These are phyloP conservation scores for Salpingus planirostris DNA, from an alignment of 2,888 invertebrate species.

Conservation along the genomic window DNA sequence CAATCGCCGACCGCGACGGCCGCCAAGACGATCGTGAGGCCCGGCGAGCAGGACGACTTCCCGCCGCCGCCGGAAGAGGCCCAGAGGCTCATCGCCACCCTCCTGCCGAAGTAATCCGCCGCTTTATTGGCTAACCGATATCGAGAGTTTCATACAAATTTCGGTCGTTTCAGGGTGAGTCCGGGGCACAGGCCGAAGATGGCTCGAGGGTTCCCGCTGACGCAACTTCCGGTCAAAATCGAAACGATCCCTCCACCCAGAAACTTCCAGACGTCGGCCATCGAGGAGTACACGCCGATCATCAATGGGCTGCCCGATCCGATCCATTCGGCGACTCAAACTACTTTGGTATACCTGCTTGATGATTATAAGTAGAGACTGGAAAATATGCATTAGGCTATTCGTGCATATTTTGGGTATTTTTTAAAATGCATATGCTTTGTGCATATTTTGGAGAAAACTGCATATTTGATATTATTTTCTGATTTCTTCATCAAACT, in stretches of 20 bases:
- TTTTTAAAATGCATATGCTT: too few species aligned
- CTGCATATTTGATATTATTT: too few species aligned
- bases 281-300: constrained; percentile 22
- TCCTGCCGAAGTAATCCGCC: constrained; percentile 67
- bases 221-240: constrained; percentile 29
- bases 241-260: constrained; percentile 40
- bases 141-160: too few species aligned
- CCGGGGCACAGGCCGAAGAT: constrained; percentile 60
- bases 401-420: constrained; percentile 2
- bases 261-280: constrained; percentile 38
- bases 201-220: constrained; percentile 39
- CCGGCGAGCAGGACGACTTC: constrained; percentile 43
- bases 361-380: too few species aligned
- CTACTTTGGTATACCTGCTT: constrained; percentile 59
- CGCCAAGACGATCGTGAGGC: constrained; percentile 42
- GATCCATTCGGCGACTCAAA: constrained; percentile 62
- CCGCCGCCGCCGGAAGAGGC: constrained; percentile 73
- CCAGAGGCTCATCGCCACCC: constrained; percentile 63
- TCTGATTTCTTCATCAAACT: too few species aligned
- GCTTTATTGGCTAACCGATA: constrained; percentile 15
- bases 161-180: constrained; percentile 57
- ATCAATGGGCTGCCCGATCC: constrained; percentile 38
- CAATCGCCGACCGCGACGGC: constrained; percentile 28
- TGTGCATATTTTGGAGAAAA: too few species aligned
- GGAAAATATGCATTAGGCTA: too few species aligned